Evolutionary conservation across 2,797 vertebrate genomes (phyloP).

Genomic region (Spheniscus humboldti): DNA sequence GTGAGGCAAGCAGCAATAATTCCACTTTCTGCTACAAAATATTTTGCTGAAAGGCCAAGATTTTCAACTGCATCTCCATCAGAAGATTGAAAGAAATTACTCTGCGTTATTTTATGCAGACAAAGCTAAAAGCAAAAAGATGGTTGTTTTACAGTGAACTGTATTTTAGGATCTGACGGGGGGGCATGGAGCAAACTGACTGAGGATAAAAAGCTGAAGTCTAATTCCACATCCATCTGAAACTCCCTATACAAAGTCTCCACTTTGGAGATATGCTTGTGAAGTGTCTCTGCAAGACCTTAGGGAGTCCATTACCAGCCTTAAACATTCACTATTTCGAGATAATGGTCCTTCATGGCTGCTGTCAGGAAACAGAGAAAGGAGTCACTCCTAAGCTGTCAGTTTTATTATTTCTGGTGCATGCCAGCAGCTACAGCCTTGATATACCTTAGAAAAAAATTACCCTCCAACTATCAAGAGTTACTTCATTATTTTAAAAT

Average conservation of each 20-base stretch:
- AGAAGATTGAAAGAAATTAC: not conserved
- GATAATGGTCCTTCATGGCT: not conserved
- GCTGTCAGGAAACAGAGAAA: not conserved
- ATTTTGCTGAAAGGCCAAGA: not conserved
- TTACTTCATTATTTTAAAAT: constrained; percentile 38
- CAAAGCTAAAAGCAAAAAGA: not conserved
- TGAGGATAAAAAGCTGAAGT: not conserved
- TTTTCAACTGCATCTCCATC: not conserved
- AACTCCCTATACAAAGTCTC: not conserved
- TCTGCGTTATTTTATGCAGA: not conserved
- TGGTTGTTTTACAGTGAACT: not conserved
- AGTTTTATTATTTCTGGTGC: not conserved
- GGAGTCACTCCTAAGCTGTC: not conserved
- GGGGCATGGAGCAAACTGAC: not conserved
- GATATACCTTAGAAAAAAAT: not conserved
- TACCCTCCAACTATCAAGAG: not conserved
- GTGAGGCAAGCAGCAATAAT: not conserved
- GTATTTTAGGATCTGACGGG: not conserved
- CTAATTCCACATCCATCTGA: not conserved
- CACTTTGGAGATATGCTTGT: not conserved
- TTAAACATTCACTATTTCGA: not conserved
- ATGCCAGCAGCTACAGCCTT: not conserved
- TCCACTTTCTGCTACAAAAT: not conserved
- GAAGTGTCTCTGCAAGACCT: not conserved
- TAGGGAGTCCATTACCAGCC: not conserved